Conservation (phyloP, 2,113 vertebrate genomes). For the Perca flavescens region DNA sequence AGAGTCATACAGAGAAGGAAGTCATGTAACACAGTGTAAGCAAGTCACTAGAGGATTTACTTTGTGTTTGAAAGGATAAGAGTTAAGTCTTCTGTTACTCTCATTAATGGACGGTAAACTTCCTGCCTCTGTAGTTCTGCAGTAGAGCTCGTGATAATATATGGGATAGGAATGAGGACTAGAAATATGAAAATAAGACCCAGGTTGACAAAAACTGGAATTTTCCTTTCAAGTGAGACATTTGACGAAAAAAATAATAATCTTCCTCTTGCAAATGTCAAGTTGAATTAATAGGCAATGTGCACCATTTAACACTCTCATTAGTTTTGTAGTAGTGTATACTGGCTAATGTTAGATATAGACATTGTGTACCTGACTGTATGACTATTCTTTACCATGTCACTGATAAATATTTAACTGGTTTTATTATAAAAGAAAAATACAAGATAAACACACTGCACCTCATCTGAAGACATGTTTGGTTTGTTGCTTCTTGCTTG, state of each 20-base stretch:
- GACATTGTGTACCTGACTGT: background rate
- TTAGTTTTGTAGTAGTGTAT: background rate
- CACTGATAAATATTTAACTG: background rate
- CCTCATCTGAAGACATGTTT: background rate
- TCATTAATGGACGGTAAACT: background rate
- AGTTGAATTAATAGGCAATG: background rate
- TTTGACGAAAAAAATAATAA: background rate
- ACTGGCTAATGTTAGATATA: background rate
- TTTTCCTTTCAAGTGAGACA: background rate
- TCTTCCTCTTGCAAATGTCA: background rate
- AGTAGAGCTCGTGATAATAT: background rate
- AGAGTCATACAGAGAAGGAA: background rate
- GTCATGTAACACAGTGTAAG: background rate
- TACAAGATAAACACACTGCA: no score
- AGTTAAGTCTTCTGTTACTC: background rate
- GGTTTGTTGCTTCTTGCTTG: no score
- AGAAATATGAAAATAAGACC: background rate
- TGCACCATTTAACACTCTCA: background rate
- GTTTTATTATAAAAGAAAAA: background rate
- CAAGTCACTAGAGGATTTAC: constrained; percentile 2
- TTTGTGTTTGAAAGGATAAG: constrained; percentile 11
- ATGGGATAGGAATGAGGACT: background rate
- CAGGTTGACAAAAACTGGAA: background rate
- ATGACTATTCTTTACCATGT: background rate
- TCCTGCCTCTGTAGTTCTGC: background rate